Conservation (phyloP, 2,113 vertebrate species). For the Heptranchias perlo region DNA sequence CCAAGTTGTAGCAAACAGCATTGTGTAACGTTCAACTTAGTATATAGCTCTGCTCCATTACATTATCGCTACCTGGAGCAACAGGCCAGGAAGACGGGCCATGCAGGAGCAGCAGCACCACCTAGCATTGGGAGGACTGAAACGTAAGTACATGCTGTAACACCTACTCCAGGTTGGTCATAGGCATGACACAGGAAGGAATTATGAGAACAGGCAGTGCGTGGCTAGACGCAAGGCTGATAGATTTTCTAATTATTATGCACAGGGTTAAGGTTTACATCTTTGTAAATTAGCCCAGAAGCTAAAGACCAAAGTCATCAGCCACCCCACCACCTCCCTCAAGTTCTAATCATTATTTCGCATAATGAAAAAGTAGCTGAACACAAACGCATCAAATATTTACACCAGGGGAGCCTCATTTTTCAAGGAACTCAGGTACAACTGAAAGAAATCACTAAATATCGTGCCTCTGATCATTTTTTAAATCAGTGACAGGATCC, state of each 20-base stretch:
- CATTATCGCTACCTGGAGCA: background rate
- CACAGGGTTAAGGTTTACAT: background rate
- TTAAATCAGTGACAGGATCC: background rate
- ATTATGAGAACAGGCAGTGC: background rate
- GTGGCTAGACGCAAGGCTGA: background rate
- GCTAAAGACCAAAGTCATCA: background rate
- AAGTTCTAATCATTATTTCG: background rate
- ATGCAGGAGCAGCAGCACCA: background rate
- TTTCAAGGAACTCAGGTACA: background rate
- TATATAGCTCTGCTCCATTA: no score
- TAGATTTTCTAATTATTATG: background rate
- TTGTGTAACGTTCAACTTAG: no score
- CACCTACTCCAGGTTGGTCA: no score
- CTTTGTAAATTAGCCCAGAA: background rate
- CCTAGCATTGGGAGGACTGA: background rate
- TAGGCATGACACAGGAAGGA: background rate
- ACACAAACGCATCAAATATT: background rate
- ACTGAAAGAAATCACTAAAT: background rate
- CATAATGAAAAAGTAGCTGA: background rate
- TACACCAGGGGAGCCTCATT: background rate
- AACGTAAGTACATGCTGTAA: background rate
- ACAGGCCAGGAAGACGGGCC: background rate
- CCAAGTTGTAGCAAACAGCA: no score
- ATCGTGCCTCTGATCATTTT: background rate
- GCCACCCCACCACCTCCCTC: background rate